Percentiles rank a stretch among this genome's conserved stretches.
phyloP scores from a whole-genome alignment of 2,113 vertebrate species.

The Calidris pugnax region DNA sequence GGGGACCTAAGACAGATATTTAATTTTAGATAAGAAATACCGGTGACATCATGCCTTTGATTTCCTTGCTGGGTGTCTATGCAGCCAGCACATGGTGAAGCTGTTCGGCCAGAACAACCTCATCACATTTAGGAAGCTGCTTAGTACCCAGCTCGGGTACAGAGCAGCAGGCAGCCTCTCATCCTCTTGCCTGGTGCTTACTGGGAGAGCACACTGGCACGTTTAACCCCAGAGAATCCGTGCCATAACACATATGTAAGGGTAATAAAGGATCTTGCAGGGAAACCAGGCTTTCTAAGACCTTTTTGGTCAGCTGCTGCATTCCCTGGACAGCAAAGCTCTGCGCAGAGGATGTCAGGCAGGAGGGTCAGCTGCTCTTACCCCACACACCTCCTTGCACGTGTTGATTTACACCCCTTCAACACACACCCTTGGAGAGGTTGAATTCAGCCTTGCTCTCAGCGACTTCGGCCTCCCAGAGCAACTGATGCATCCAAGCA shows the following conservation, averaged over 20 bases:
- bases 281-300: not conserved
- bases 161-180: not conserved
- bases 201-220: not conserved
- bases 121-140: slow-evolving; percentile 3
- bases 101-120: slow-evolving; percentile 25
- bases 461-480: not conserved
- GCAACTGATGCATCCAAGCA: slow-evolving; percentile 5
- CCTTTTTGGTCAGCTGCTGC: not conserved
- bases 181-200: not conserved
- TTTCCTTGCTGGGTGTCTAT: slow-evolving; percentile 7
- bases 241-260: not conserved
- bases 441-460: not conserved
- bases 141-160: slow-evolving; percentile 33
- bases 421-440: not conserved
- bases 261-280: not conserved
- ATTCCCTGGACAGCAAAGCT: not conserved
- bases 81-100: slow-evolving; percentile 11
- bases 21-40: slow-evolving; percentile 60
- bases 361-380: not conserved
- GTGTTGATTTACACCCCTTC: not conserved
- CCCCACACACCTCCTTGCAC: not conserved
- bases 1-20: slow-evolving; percentile 53
- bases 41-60: slow-evolving; percentile 71
- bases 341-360: not conserved
- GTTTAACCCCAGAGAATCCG: not conserved